Conservation (phyloP, 37 sponge, comb jelly and placozoan species). For the Cladorhizidae sp. region DNA sequence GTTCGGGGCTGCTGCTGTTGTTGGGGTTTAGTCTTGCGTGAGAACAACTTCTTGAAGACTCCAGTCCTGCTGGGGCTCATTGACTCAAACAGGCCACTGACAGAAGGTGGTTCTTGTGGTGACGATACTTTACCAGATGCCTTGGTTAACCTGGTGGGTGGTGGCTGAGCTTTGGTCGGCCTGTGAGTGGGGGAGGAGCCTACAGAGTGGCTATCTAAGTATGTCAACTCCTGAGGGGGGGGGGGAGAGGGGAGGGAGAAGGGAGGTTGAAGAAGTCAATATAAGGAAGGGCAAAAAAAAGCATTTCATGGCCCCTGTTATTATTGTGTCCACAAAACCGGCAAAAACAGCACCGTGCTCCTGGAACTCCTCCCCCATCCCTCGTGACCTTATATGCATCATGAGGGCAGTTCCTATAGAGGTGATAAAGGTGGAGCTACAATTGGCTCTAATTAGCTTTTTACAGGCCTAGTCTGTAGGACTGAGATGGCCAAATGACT, state of each 20-base stretch:
- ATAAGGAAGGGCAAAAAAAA: not conserved
- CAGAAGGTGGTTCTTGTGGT: not conserved
- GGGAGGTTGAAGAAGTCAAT: not conserved
- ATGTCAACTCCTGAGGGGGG: not conserved
- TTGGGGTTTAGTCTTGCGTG: not conserved
- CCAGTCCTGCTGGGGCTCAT: not conserved
- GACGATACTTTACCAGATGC: not conserved
- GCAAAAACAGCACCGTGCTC: too few species aligned
- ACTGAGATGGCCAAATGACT: too few species aligned
- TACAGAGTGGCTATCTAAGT: not conserved
- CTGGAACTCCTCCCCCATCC: not conserved
- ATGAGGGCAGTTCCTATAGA: too few species aligned
- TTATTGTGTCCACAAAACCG: too few species aligned
- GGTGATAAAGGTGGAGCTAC: too few species aligned
- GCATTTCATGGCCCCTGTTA: too few species aligned
- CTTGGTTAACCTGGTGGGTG: not conserved
- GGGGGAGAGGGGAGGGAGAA: not conserved
- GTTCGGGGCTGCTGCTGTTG: not conserved
- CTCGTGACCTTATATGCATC: too few species aligned
- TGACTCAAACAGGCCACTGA: constrained; percentile 17
- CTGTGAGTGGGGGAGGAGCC: constrained; percentile 13
- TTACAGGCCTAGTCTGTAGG: too few species aligned
- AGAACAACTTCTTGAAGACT: constrained; percentile 4
- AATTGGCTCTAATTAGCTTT: too few species aligned
- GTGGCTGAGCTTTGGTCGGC: not conserved